Evolutionary conservation across 2,888 invertebrate genomes (phyloP).

Genomic region (Microctonus aethiopoides): DNA sequence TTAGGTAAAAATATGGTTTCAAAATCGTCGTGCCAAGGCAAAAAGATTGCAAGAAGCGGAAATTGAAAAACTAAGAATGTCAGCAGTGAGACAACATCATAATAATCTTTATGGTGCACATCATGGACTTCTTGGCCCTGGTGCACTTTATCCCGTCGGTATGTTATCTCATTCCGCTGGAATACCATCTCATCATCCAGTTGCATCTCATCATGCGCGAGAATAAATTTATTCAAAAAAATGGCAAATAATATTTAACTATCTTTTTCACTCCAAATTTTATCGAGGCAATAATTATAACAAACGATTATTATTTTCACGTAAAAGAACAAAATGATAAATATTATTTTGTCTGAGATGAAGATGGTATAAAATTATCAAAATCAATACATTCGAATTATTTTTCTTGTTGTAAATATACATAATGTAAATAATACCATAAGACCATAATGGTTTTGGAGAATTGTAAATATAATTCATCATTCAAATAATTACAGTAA

Average conservation of each 20-base stretch:
- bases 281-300: not conserved
- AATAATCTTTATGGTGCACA: slow-evolving; percentile 60
- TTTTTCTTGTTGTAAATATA: not conserved
- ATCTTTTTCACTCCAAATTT: not conserved
- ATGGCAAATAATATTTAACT: not conserved
- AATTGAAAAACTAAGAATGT: slow-evolving; percentile 94
- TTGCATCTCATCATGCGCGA: slow-evolving; percentile 56
- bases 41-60: slow-evolving; percentile 98
- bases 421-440: slow-evolving; percentile 9
- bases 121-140: slow-evolving; percentile 56
- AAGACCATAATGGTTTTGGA: slow-evolving; percentile 36
- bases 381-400: not conserved
- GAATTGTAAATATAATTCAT: slow-evolving; percentile 40
- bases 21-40: slow-evolving; percentile 95
- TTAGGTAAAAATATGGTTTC: slow-evolving; percentile 93
- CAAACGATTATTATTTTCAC: not conserved
- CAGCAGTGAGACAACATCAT: slow-evolving; percentile 68
- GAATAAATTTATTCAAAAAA: slow-evolving; percentile 47
- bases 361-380: not conserved
- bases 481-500: slow-evolving; percentile 2
- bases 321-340: not conserved
- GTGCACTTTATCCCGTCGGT: slow-evolving; percentile 59
- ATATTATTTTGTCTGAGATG: not conserved
- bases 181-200: slow-evolving; percentile 51
- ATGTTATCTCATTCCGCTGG: slow-evolving; percentile 61